Base-by-base conservation (phyloP, 2,888 invertebrate genomes). In the Spodoptera picta region DNA sequence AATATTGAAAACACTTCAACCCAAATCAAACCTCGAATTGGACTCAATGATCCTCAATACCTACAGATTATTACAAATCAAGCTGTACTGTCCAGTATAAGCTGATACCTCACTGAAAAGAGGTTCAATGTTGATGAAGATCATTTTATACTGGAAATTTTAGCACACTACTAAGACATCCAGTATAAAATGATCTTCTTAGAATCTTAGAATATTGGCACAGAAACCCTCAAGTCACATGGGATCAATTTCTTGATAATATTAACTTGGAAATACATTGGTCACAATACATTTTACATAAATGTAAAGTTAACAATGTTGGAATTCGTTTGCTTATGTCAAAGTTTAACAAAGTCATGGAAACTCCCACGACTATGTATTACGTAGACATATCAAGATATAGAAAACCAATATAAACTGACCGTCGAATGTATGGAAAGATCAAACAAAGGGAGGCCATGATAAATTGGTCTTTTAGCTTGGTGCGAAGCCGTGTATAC, bases 211-310 rank as follows among this genome's bases (percentile, higher is more conserved):
- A 49, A 42, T 64, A 45, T 48, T 48, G 23, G 42, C 54, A 64
- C 11, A 53, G 73, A 77, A 81, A 66, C 51, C 77, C 61, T 46
- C 53, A 78, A 77, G 59, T 75, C 55, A 60, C 52, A 59, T 50
- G 69, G 55, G 69, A 69, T 62, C 58, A 68, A 65, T 70, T 73
- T 70, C 69, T 66, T 69, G 62, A 65, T 68, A 71, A 68, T 56
- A 63, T 76, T 80, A 65, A 50, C 51, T 11, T 46, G 56, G n/a
- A 36, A 36, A 23, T 57, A 60, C 58, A 31, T 54, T 63, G 58
- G 60, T 60, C 66, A 64, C 62, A 69, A 73, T 66, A 69, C 54
- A 76, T 69, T 14, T 72, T 65, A 71, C 58, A 70, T 73, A 79
- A 75, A 70, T 51, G 49, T 36, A 45, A 65, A 45, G 60, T 66